phyloP scores from a whole-genome alignment of 2,888 invertebrate species.

The Lingula anatina region DNA sequence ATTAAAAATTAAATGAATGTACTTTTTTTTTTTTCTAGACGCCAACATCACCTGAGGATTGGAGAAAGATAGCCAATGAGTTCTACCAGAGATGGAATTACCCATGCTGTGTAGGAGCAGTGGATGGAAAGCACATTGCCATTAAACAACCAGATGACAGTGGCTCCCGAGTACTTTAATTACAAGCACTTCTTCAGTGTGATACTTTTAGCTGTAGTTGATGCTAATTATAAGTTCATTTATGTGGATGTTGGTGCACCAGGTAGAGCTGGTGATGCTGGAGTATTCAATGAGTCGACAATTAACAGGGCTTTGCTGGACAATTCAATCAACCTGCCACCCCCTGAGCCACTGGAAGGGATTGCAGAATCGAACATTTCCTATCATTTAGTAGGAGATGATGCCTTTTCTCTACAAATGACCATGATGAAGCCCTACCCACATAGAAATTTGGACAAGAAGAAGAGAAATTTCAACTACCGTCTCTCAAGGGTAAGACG shows the following conservation, averaged over 20 bases:
- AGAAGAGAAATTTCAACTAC: constrained; percentile 6
- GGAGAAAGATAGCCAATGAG: not conserved
- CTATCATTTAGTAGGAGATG: constrained; percentile 8
- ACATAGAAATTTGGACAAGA: constrained; percentile 1
- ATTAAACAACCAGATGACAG: constrained; percentile 2
- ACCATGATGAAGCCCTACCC: constrained; percentile 6
- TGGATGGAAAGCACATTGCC: constrained; percentile 2
- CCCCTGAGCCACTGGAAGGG: not conserved
- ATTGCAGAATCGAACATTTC: not conserved
- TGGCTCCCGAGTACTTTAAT: constrained; percentile 7
- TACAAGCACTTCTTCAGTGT: constrained; percentile 10
- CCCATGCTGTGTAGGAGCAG: constrained; percentile 1
- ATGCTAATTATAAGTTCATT: constrained; percentile 10
- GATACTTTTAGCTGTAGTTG: constrained; percentile 3
- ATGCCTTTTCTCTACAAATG: constrained; percentile 4
- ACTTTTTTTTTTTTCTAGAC: constrained; percentile 2
- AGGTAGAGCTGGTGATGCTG: constrained; percentile 10
- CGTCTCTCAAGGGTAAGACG: constrained; percentile 1
- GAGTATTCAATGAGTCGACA: constrained; percentile 7
- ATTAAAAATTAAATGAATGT: not conserved
- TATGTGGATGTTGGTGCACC: constrained; percentile 10
- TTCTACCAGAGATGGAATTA: constrained; percentile 2
- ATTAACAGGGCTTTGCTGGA: constrained; percentile 4
- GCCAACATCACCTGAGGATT: constrained; percentile 1
- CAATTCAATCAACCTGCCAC: constrained; percentile 4